Percentiles rank a stretch among this genome's conserved stretches.
These are phyloP conservation scores for Sorex araneus DNA, from an alignment of 2,113 vertebrate genomes.

Conservation along the genomic window DNA sequence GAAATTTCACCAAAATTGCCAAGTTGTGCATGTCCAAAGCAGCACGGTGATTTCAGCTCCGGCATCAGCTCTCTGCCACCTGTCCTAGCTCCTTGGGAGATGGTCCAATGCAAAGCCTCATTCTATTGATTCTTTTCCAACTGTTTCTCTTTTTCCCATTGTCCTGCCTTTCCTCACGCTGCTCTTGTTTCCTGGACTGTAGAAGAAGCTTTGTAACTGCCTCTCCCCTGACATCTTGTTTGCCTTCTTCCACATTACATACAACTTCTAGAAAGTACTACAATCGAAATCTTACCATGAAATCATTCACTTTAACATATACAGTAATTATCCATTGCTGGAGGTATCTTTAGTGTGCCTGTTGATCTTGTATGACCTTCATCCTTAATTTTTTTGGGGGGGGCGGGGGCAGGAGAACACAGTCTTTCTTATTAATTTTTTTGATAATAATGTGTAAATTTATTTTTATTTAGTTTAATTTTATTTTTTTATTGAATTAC, in stretches of 20 bases:
- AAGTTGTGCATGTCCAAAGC: not conserved
- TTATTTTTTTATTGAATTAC: no score
- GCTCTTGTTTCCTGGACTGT: not conserved
- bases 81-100: not conserved
- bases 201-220: not conserved
- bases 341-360: not conserved
- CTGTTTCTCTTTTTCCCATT: not conserved
- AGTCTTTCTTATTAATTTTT: no score
- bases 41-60: not conserved
- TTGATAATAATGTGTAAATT: no score
- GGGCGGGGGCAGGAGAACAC: no score
- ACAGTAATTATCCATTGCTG: not conserved
- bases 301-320: not conserved
- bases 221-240: not conserved
- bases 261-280: not conserved
- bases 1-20: not conserved
- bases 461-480: no score
- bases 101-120: not conserved
- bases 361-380: not conserved
- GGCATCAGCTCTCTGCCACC: not conserved
- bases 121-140: not conserved
- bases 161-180: not conserved
- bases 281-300: not conserved
- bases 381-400: not conserved
- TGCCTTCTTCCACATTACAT: conserved; percentile 37